These are phyloP conservation scores for Rallus limicola DNA, from an alignment of 2,113 vertebrate genomes.

Conservation along the genomic window DNA sequence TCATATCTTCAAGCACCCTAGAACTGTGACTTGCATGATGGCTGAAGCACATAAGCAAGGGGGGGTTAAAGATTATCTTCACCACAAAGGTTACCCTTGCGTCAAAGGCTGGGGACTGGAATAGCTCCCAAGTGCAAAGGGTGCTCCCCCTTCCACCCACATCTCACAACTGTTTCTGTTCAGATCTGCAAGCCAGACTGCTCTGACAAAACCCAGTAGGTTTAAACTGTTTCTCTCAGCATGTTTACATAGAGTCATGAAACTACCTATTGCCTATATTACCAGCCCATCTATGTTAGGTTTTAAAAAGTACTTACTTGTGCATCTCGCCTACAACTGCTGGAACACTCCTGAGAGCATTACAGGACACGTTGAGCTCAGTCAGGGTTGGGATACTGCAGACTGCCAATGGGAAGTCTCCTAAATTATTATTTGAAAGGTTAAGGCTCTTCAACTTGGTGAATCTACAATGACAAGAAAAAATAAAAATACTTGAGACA, in stretches of 20 bases:
- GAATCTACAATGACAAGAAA: slow-evolving; percentile 79
- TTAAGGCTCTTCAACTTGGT: slow-evolving; percentile 96
- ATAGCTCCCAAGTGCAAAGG: background rate
- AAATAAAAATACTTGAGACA: background rate
- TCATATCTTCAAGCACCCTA: background rate
- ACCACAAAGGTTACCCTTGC: background rate
- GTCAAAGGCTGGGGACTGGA: background rate
- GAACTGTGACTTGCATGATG: background rate
- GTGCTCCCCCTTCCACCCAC: background rate
- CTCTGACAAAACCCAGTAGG: background rate
- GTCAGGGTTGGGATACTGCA: slow-evolving; percentile 89
- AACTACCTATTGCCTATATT: background rate
- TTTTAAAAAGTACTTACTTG: slow-evolving; percentile 82
- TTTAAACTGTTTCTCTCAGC: background rate
- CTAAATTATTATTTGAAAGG: slow-evolving; percentile 94
- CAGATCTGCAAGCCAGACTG: background rate
- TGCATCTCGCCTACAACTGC: slow-evolving; percentile 86
- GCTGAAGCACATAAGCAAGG: background rate
- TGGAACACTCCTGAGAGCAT: slow-evolving; percentile 85
- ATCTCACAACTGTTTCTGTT: background rate
- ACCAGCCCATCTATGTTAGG: background rate
- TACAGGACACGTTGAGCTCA: slow-evolving; percentile 96
- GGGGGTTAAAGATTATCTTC: background rate
- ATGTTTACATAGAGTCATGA: background rate
- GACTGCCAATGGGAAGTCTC: slow-evolving; percentile 88